Conservation (phyloP, 1,140 invertebrate genomes). For the roundworm (Caenorhabditis elegans) region DNA sequence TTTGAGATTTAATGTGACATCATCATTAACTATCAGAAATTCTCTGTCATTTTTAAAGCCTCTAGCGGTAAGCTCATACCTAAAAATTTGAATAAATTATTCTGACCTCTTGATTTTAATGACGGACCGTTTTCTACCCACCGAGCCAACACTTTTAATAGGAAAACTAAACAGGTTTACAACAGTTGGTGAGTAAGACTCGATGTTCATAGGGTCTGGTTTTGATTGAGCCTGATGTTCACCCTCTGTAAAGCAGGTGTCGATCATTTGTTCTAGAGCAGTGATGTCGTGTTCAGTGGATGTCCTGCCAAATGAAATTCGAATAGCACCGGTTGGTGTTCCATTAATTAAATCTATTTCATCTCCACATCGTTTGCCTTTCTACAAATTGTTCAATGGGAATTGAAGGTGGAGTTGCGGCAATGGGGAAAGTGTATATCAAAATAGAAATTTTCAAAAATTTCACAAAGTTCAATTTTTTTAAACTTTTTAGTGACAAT, state of each 20-base stretch:
- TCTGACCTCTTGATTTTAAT: too few relatives aligned
- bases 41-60: constrained; percentile 28
- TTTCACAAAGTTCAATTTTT: too few relatives aligned
- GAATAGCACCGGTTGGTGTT: constrained; percentile 83
- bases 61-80: not conserved
- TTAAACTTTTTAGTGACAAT: too few relatives aligned
- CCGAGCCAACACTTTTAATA: constrained; percentile 86
- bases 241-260: constrained; percentile 11
- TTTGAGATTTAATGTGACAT: constrained; percentile 69
- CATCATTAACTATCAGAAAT: constrained; percentile 24
- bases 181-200: not conserved
- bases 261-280: constrained; percentile 21
- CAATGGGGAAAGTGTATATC: too few relatives aligned
- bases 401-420: too few relatives aligned
- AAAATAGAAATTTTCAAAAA: too few relatives aligned
- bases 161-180: constrained; percentile 81
- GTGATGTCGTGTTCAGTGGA: constrained; percentile 72
- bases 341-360: constrained; percentile 84
- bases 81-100: not conserved
- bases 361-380: constrained; percentile 90
- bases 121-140: constrained; percentile 70
- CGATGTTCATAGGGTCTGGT: not conserved
- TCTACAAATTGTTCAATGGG: constrained; percentile 71
- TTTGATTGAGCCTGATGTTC: not conserved
- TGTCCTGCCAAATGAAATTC: constrained; percentile 91